Base-by-base conservation (phyloP, 2,797 vertebrate genomes). In the Fringilla coelebs region DNA sequence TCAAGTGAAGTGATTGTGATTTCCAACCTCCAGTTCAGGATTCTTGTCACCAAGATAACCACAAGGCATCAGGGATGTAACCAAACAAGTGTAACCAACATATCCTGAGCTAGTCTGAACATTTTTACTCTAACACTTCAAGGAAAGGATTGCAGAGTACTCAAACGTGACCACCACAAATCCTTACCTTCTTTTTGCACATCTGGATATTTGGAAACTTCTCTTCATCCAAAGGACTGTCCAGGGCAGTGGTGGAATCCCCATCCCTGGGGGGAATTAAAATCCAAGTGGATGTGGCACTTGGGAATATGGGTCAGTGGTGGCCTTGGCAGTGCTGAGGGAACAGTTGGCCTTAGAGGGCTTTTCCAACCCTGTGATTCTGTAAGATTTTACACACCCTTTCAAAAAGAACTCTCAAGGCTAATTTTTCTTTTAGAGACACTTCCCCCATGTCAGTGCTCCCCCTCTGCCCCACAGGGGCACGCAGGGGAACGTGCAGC, bases 361-460 rank as follows among this genome's bases (percentile, higher is more conserved):
- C 7, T 41, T 70, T 70, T n/a, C 65, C 12, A 36, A 2, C 36
- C 31, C 65, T 58, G 43, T 34, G 20, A 13, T 31, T 34, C 43
- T 75, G 6, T 25, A 38, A 19, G 19, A 29, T 36, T 75, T 48
- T 10, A 17, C 24, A 26, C 5, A 10, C 3, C 13, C 57, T 66
- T 73, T 38, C 40, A 67, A 40, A 45, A 34, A 72, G 25, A 46
- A 36, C 24, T 12, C 28, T 43, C 32, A 16, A n/a, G 16, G 7
- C 3, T 7, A 4, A 17, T 43, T n/a, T 67, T n/a, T 17, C 24
- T 31, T 40, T 20, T 0, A 11, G 26, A 57, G 13, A 32, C 31
- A 0, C 2, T 5, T n/a, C 21, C 22, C 32, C 17, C 11, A 1
- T 1, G 17, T 1, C 32, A 29, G 22, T 13, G 34, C 2, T 41